phyloP scores from a whole-genome alignment of 2,888 invertebrate species.

The Habrosyne pyritoides region DNA sequence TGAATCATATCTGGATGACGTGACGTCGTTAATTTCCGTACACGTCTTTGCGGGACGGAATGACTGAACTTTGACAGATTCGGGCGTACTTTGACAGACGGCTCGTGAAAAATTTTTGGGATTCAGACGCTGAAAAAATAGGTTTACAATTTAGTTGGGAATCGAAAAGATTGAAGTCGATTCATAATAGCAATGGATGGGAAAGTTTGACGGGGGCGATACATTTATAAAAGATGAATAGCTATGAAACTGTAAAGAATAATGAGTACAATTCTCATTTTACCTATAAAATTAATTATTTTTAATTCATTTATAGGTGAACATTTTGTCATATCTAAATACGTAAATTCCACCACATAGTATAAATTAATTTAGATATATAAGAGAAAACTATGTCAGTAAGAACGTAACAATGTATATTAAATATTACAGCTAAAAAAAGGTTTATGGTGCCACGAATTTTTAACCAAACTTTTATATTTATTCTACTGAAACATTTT shows the following conservation, averaged over 20 bases:
- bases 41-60: conserved; percentile 38
- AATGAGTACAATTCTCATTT: no score
- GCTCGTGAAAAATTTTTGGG: conserved; percentile 39
- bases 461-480: no score
- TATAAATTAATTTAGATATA: no score
- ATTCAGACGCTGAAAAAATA: conserved; percentile 23
- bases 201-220: neutral
- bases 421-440: no score
- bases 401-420: no score
- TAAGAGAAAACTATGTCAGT: neutral
- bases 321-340: no score
- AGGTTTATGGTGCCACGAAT: no score
- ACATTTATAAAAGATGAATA: neutral
- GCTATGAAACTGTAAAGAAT: no score
- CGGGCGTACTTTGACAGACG: conserved; percentile 50
- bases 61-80: conserved; percentile 51
- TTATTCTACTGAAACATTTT: neutral
- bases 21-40: conserved; percentile 61
- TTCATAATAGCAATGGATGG: conserved; percentile 5
- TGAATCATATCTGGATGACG: conserved; percentile 59
- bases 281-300: no score
- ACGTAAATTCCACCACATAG: no score
- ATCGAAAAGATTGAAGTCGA: conserved; percentile 6
- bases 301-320: no score
- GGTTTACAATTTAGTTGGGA: conserved; percentile 28